These are phyloP conservation scores for Spodoptera picta DNA, from an alignment of 2,888 invertebrate genomes.

Conservation along the genomic window DNA sequence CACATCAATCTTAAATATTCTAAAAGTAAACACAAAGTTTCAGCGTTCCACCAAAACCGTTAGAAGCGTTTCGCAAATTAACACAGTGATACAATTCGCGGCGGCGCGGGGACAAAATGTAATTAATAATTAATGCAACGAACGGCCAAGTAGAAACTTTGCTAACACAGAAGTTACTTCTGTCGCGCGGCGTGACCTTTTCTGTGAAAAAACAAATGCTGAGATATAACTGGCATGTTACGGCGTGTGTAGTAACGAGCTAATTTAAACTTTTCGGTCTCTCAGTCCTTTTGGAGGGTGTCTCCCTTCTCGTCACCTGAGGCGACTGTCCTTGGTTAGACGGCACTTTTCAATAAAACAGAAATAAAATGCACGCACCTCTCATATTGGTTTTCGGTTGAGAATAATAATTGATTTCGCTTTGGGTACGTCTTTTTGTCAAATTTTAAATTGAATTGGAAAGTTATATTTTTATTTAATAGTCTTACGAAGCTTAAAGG, in stretches of 20 bases:
- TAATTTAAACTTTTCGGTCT: constrained; percentile 88
- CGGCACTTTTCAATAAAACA: constrained; percentile 76
- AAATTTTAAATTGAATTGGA: constrained; percentile 26
- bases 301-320: constrained; percentile 81
- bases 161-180: constrained; percentile 77
- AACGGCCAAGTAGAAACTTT: constrained; percentile 72
- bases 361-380: constrained; percentile 65
- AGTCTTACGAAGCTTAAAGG: neutral
- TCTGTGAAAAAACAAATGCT: constrained; percentile 84
- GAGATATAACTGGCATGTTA: constrained; percentile 78
- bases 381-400: constrained; percentile 52
- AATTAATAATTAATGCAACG: constrained; percentile 82
- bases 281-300: constrained; percentile 78
- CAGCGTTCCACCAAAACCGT: constrained; percentile 41
- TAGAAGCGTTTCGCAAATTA: constrained; percentile 62
- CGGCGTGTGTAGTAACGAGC: constrained; percentile 86
- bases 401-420: constrained; percentile 47
- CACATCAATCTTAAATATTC: constrained; percentile 44
- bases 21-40: constrained; percentile 44
- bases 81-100: constrained; percentile 61
- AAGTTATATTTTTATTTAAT: constrained; percentile 4
- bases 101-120: constrained; percentile 59
- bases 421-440: constrained; percentile 10
- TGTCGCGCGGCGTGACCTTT: constrained; percentile 74
- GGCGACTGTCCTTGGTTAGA: constrained; percentile 79